phyloP scores from a whole-genome alignment of 2,888 invertebrate genomes.

The Marasmarcha lunaedactyla region DNA sequence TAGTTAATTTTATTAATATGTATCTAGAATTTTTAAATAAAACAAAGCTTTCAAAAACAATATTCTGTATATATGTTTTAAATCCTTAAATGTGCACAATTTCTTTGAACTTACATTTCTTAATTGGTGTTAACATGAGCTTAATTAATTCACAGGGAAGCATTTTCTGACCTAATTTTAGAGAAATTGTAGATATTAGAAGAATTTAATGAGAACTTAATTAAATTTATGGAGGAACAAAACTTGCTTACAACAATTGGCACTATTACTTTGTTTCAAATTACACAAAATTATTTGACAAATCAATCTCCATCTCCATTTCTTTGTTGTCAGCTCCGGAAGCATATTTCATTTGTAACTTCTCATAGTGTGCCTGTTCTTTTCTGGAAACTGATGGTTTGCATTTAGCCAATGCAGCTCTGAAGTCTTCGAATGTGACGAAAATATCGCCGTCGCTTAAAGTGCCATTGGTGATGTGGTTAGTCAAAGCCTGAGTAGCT shows the following conservation, averaged over 20 bases:
- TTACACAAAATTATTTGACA: slow-evolving; percentile 4
- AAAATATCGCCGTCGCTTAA: slow-evolving; percentile 64
- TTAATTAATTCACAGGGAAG: too few relatives aligned
- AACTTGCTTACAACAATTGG: slow-evolving; percentile 7
- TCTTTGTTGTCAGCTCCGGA: slow-evolving; percentile 59
- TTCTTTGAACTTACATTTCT: slow-evolving; percentile 11
- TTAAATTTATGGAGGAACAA: slow-evolving; percentile 2
- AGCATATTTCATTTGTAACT: slow-evolving; percentile 76
- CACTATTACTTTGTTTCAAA: slow-evolving; percentile 4
- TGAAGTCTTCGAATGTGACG: slow-evolving; percentile 80
- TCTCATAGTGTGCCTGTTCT: slow-evolving; percentile 83
- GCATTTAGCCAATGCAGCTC: slow-evolving; percentile 80
- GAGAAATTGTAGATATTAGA: too few relatives aligned
- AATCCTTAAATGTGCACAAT: slow-evolving; percentile 22
- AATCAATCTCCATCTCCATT: slow-evolving; percentile 70
- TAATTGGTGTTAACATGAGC: too few relatives aligned
- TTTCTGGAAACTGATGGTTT: slow-evolving; percentile 88
- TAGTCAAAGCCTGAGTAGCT: slow-evolving; percentile 82
- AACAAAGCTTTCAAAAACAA: too few relatives aligned
- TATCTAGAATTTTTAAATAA: too few relatives aligned
- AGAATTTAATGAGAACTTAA: too few relatives aligned
- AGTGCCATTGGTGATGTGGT: slow-evolving; percentile 73
- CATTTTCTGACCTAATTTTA: too few relatives aligned
- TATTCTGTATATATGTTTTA: slow-evolving; percentile 29
- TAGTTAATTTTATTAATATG: too few relatives aligned